Evolutionary conservation across 2,797 vertebrate genomes (phyloP).

Genomic region (Aselliscus stoliczkanus): DNA sequence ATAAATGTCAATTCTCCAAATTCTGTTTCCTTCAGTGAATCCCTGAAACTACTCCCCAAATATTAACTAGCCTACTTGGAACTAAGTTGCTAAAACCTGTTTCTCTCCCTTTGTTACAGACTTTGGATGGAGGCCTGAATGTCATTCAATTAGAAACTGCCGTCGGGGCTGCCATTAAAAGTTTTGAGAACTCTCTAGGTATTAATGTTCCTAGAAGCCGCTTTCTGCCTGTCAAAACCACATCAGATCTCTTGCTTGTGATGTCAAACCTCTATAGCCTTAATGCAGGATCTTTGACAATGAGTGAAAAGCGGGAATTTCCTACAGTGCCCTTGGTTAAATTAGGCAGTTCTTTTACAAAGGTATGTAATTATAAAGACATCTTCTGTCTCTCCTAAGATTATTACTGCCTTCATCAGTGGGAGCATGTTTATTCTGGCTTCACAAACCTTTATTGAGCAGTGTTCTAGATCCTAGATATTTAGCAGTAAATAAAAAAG

Average conservation of each 20-base stretch:
- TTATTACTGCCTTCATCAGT: neutral
- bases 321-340: constrained; percentile 97
- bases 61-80: neutral
- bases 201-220: constrained; percentile 98
- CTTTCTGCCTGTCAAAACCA: constrained; percentile 98
- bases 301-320: constrained; percentile 97
- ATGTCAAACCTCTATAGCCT: constrained; percentile 99
- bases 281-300: constrained; percentile 94
- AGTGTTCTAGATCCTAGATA: neutral
- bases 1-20: constrained; percentile 8
- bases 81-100: constrained; percentile 5
- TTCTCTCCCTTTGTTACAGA: constrained; percentile 81
- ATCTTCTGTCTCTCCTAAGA: neutral
- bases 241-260: constrained; percentile 96
- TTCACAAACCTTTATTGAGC: neutral
- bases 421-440: constrained; percentile 17
- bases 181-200: constrained; percentile 96
- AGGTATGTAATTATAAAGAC: constrained; percentile 82
- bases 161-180: constrained; percentile 97
- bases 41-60: constrained; percentile 6
- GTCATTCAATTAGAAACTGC: constrained; percentile 98
- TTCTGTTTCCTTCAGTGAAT: neutral
- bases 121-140: constrained; percentile 94
- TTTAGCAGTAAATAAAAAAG: constrained; percentile 36
- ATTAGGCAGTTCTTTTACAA: constrained; percentile 97